Percentiles rank a stretch among this genome's conserved stretches.
These are phyloP conservation scores for Hypercompe scribonia DNA, from an alignment of 2,888 invertebrate species.

Conservation along the genomic window DNA sequence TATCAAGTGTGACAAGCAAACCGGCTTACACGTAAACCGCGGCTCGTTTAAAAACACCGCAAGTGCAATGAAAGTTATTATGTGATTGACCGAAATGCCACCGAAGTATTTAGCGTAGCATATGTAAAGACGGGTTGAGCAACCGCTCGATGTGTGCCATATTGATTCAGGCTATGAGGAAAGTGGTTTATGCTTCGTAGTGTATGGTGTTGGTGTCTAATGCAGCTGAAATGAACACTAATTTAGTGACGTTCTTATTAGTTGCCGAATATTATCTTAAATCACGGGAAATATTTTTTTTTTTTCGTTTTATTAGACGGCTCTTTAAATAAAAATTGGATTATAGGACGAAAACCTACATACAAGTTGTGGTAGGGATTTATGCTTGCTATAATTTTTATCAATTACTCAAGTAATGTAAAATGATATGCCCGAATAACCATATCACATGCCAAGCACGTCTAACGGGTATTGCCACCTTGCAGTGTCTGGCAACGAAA, in stretches of 20 bases:
- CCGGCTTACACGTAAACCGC: constrained; percentile 40
- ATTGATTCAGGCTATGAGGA: constrained; percentile 8
- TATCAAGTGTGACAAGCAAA: constrained; percentile 29
- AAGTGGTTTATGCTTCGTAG: not conserved
- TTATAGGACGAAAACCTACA: not conserved
- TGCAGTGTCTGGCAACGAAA: not conserved
- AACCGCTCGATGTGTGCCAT: constrained; percentile 23
- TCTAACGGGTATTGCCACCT: too few species aligned
- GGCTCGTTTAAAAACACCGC: constrained; percentile 31
- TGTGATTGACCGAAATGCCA: constrained; percentile 40
- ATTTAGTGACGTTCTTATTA: not conserved
- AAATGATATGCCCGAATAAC: too few species aligned
- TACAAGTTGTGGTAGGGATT: not conserved
- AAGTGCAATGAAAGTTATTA: constrained; percentile 57
- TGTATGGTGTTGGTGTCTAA: not conserved
- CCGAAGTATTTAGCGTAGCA: constrained; percentile 14
- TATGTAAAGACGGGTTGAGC: constrained; percentile 24
- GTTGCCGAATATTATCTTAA: too few species aligned
- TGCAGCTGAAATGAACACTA: not conserved
- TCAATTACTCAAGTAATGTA: too few species aligned
- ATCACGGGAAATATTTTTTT: not conserved
- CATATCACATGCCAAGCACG: too few species aligned
- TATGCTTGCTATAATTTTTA: not conserved
- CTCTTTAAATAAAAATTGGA: not conserved
- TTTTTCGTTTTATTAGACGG: not conserved